These are phyloP conservation scores for Trissolcus brochymenae DNA, from an alignment of 2,888 invertebrate species.

Conservation along the genomic window DNA sequence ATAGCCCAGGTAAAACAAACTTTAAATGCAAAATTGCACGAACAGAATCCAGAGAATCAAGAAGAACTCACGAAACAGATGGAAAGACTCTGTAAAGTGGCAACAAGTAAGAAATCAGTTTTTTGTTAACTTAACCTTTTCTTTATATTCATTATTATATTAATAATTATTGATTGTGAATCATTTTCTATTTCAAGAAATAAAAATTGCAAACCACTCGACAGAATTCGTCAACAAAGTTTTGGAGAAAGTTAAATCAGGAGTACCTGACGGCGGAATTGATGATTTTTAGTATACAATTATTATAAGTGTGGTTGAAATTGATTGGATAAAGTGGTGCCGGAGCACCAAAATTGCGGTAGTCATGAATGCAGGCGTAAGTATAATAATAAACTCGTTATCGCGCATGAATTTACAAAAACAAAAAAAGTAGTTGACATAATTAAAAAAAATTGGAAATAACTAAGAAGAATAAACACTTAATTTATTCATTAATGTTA, in stretches of 20 bases:
- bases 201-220: slow-evolving; percentile 92
- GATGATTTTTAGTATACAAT: slow-evolving; percentile 81
- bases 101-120: slow-evolving; percentile 82
- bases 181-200: slow-evolving; percentile 79
- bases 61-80: slow-evolving; percentile 85
- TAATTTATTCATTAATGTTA: slow-evolving; percentile 67
- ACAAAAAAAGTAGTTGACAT: slow-evolving; percentile 14
- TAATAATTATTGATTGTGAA: neutral
- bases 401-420: slow-evolving; percentile 4
- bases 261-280: slow-evolving; percentile 86
- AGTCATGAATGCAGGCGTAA: slow-evolving; percentile 7
- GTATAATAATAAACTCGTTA: slow-evolving; percentile 2
- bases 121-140: neutral
- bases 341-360: slow-evolving; percentile 9
- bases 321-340: slow-evolving; percentile 11
- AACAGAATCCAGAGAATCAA: slow-evolving; percentile 78
- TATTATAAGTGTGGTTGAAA: slow-evolving; percentile 13
- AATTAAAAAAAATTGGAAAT: slow-evolving; percentile 53
- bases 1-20: slow-evolving; percentile 87
- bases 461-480: slow-evolving; percentile 62
- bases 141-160: neutral
- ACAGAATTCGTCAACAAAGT: slow-evolving; percentile 96
- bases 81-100: slow-evolving; percentile 82
- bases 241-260: slow-evolving; percentile 89
- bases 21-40: slow-evolving; percentile 82